A percentile compares a stretch with the other conserved stretches of the same genome.
Evolutionary conservation across 1,140 invertebrate genomes (phyloP).

Genomic region (Cydia pomonella): DNA sequence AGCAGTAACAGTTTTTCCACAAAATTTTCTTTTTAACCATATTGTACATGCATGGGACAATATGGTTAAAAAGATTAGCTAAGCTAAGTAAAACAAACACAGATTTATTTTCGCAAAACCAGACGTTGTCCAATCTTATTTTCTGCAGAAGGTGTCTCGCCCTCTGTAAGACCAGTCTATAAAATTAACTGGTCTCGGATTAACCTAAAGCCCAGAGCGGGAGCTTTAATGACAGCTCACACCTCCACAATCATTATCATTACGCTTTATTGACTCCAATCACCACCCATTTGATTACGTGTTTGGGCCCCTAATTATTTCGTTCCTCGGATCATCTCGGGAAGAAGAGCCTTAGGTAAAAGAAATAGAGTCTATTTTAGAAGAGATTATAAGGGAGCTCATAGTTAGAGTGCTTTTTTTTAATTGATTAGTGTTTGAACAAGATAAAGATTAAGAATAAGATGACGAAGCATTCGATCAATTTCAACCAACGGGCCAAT

Average conservation of each 20-base stretch:
- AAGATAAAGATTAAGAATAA: background rate
- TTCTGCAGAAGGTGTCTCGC: background rate
- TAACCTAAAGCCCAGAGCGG: background rate
- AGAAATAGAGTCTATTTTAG: background rate
- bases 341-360: background rate
- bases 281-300: slow-evolving; percentile 5
- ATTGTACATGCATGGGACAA: no score
- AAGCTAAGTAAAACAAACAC: no score
- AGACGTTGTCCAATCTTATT: background rate
- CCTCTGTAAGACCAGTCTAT: background rate
- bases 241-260: slow-evolving; percentile 32
- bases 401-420: background rate
- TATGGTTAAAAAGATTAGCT: no score
- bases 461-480: no score
- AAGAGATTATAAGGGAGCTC: background rate
- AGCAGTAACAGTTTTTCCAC: no score
- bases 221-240: slow-evolving; percentile 5
- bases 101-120: no score
- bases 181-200: background rate
- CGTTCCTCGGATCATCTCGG: background rate
- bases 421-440: background rate
- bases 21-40: no score
- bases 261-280: slow-evolving; percentile 14
- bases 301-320: slow-evolving; percentile 17
- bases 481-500: no score